phyloP scores from a whole-genome alignment of 2,888 invertebrate genomes.

The Galeopsomyia nigrocyanea region DNA sequence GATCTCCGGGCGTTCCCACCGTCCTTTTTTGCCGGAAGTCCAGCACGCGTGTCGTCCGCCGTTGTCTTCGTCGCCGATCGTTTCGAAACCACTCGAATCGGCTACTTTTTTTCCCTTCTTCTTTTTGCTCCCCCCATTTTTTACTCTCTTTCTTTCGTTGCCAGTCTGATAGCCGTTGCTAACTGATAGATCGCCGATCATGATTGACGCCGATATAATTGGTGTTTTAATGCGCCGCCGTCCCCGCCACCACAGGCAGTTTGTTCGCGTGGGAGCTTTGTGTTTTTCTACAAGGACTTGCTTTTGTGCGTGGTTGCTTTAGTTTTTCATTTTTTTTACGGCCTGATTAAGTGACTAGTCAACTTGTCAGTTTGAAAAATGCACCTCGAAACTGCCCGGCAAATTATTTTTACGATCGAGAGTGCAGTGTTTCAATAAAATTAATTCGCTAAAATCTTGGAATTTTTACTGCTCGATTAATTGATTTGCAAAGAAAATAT shows the following conservation, averaged over 20 bases:
- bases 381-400: background rate
- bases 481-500: conserved; percentile 10
- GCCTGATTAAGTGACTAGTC: background rate
- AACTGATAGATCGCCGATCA: conserved; percentile 3
- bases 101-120: background rate
- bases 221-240: conserved; percentile 15
- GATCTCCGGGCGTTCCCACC: conserved; percentile 60
- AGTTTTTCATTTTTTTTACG: background rate
- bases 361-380: background rate
- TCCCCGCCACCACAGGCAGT: background rate
- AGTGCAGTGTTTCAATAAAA: too few relatives aligned
- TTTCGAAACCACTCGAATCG: conserved; percentile 12
- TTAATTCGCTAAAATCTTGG: background rate
- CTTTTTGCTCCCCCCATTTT: background rate
- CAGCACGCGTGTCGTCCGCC: background rate
- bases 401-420: too few relatives aligned
- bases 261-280: conserved; percentile 32
- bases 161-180: too few relatives aligned
- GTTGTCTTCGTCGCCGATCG: background rate
- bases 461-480: conserved; percentile 16
- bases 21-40: conserved; percentile 58
- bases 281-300: conserved; percentile 18
- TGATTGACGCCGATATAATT: conserved; percentile 40
- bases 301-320: conserved; percentile 15
- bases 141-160: background rate